These are phyloP conservation scores for Corella eumyota DNA, from an alignment of 23 tunicate species.

Conservation along the genomic window DNA sequence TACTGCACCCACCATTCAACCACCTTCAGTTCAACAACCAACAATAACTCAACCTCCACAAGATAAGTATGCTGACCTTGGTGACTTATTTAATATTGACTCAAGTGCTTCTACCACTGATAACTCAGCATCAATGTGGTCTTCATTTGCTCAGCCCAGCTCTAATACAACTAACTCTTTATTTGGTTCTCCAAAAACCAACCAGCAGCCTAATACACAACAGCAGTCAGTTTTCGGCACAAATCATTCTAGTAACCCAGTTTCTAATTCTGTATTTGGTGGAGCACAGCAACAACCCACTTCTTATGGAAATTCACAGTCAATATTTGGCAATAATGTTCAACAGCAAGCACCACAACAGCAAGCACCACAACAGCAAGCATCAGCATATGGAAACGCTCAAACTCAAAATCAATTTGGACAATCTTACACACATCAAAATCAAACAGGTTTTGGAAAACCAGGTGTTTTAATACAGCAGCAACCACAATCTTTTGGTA, in stretches of 20 bases:
- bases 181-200: not conserved
- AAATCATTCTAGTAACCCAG: constrained; percentile 3
- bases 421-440: too few species aligned
- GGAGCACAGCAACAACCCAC: constrained; percentile 1
- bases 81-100: constrained; percentile 45
- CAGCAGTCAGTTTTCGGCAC: constrained; percentile 4
- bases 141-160: not conserved
- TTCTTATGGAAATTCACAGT: constrained; percentile 2
- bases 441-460: too few species aligned
- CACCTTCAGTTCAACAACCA: constrained; percentile 5
- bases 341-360: too few species aligned
- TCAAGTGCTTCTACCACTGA: not conserved
- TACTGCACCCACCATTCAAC: constrained; percentile 8
- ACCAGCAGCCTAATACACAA: not conserved
- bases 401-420: too few species aligned
- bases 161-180: not conserved
- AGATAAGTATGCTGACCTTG: constrained; percentile 83
- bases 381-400: constrained; percentile 1
- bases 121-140: not conserved
- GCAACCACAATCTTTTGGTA: not conserved
- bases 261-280: not conserved
- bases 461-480: too few species aligned
- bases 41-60: constrained; percentile 7
- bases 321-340: not conserved
- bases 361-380: not conserved